Evolutionary conservation across 1,140 invertebrate genomes (phyloP).

Genomic region (Aphidius ervi): DNA sequence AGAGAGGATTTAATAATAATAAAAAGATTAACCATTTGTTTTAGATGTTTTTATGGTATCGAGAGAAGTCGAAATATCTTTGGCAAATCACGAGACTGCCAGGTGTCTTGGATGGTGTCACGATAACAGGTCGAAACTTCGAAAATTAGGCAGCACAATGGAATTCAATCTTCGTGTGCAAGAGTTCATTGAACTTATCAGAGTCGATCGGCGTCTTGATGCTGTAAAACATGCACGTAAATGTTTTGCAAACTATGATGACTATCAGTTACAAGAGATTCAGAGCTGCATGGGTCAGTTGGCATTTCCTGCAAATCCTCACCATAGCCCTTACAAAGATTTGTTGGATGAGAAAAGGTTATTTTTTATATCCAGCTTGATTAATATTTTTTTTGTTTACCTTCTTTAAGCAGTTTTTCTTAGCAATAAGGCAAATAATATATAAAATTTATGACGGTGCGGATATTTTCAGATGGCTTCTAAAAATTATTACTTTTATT

Average conservation of each 20-base stretch:
- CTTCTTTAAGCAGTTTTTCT: no score
- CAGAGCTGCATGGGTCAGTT: constrained; percentile 93
- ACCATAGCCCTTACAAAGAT: constrained; percentile 68
- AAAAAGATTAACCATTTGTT: constrained; percentile 27
- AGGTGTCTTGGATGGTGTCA: constrained; percentile 95
- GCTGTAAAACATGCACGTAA: constrained; percentile 93
- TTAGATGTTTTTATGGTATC: constrained; percentile 84
- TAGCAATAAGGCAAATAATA: no score
- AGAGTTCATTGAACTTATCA: constrained; percentile 94
- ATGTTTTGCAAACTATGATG: constrained; percentile 82
- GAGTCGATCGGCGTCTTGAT: constrained; percentile 78
- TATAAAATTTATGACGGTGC: no score
- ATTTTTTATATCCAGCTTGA: no score
- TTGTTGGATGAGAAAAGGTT: constrained; percentile 59
- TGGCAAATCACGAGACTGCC: constrained; percentile 75
- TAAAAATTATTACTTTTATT: no score
- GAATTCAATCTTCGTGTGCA: constrained; percentile 87
- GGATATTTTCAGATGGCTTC: no score
- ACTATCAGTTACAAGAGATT: constrained; percentile 82
- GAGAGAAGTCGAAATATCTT: constrained; percentile 78
- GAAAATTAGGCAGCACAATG: constrained; percentile 86
- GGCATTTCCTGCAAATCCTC: constrained; percentile 81
- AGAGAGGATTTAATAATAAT: no score
- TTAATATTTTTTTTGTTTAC: no score
- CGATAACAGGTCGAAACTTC: constrained; percentile 90